These are phyloP conservation scores for Crepidodera aurea DNA, from an alignment of 2,888 invertebrate species.

Conservation along the genomic window DNA sequence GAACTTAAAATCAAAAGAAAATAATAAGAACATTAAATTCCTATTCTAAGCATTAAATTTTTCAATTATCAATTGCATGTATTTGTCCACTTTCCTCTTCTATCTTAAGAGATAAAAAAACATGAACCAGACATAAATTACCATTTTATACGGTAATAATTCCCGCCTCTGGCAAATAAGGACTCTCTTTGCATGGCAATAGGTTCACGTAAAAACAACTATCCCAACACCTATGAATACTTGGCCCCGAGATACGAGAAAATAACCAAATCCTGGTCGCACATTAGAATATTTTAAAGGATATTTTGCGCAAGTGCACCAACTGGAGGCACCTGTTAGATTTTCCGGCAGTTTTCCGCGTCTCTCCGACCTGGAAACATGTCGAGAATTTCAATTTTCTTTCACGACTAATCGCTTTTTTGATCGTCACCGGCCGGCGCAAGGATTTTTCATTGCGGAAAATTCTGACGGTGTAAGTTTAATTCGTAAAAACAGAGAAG, in stretches of 20 bases:
- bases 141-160: too few species aligned
- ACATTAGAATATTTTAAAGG: constrained; percentile 16
- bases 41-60: too few species aligned
- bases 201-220: constrained; percentile 13
- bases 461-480: constrained; percentile 1
- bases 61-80: too few species aligned
- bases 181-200: neutral
- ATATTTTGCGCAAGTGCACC: constrained; percentile 36
- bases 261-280: constrained; percentile 10
- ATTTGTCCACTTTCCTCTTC: too few species aligned
- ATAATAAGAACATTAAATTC: too few species aligned
- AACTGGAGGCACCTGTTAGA: constrained; percentile 44
- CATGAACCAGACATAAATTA: too few species aligned
- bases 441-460: neutral
- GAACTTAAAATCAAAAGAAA: too few species aligned
- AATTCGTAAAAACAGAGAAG: constrained; percentile 1
- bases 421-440: constrained; percentile 8
- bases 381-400: constrained; percentile 14
- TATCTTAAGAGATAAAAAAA: too few species aligned
- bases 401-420: constrained; percentile 14
- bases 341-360: constrained; percentile 45
- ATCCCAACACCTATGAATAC: constrained; percentile 17
- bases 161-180: neutral
- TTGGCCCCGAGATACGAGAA: constrained; percentile 6
- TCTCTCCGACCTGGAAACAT: constrained; percentile 32